Conservation (phyloP, 2,113 vertebrate species). For the Carollia perspicillata region DNA sequence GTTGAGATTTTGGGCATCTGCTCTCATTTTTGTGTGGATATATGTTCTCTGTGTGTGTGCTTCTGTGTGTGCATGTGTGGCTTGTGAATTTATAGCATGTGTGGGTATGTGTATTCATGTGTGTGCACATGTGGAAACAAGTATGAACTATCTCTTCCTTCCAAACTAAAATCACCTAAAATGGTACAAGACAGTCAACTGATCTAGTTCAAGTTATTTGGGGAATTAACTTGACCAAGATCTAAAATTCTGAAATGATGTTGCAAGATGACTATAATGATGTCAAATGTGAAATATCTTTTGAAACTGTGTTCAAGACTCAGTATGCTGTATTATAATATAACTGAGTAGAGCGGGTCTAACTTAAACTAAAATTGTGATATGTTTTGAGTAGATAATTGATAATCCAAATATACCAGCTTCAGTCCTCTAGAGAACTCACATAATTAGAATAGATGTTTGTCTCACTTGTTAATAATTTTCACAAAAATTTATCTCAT, state of each 20-base stretch:
- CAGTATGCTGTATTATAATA: background rate
- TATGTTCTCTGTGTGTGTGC: background rate
- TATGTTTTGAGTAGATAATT: conserved; percentile 25
- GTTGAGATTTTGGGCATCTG: background rate
- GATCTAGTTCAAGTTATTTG: background rate
- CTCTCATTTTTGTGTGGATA: background rate
- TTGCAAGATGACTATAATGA: background rate
- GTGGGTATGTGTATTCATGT: background rate
- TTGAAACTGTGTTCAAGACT: background rate
- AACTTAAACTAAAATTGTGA: background rate
- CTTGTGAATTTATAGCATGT: background rate
- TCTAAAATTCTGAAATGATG: conserved; percentile 3
- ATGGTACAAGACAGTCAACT: background rate
- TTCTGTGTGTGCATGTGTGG: background rate
- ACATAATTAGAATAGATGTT: background rate
- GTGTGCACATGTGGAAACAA: background rate
- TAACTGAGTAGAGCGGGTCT: background rate
- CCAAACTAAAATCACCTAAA: background rate
- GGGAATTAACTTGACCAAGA: background rate
- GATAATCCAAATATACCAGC: background rate
- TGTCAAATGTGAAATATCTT: background rate
- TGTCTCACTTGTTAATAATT: background rate
- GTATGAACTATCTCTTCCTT: background rate
- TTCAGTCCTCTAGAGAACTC: background rate
- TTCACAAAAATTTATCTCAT: conserved; percentile 5